phyloP scores from a whole-genome alignment of 30 jellyfish, hydroid and myxozoan genomes.

The Catostylus mosaicus region DNA sequence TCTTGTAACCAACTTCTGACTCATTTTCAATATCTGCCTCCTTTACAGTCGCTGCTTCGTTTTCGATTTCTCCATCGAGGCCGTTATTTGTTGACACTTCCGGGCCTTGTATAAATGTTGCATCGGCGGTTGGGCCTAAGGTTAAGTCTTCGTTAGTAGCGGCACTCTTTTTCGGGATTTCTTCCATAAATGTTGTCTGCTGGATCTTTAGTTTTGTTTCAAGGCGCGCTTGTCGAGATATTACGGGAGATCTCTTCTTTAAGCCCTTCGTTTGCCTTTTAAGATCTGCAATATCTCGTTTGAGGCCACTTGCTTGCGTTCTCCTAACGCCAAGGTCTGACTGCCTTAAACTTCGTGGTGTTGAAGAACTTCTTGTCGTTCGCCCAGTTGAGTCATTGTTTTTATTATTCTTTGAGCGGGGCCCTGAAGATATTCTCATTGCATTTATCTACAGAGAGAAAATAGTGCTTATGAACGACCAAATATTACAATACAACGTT shows the following conservation, averaged over 20 bases:
- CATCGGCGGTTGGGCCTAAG: not conserved
- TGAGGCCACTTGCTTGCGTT: slow-evolving; percentile 39
- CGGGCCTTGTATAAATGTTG: not conserved
- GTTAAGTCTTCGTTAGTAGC: not conserved
- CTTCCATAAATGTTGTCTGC: not conserved
- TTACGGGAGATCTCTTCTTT: slow-evolving; percentile 9
- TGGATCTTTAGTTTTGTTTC: not conserved
- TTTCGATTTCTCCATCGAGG: not conserved
- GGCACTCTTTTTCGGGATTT: not conserved
- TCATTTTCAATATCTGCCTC: not conserved
- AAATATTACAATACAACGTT: too few species aligned
- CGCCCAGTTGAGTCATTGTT: slow-evolving; percentile 46
- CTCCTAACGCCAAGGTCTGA: slow-evolving; percentile 57
- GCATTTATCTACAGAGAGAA: slow-evolving; percentile 24
- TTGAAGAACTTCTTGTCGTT: slow-evolving; percentile 58
- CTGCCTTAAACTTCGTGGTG: slow-evolving; percentile 48
- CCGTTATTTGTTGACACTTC: not conserved
- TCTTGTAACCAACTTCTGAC: not conserved
- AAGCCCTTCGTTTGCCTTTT: slow-evolving; percentile 20
- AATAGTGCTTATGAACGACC: too few species aligned
- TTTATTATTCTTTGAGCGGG: slow-evolving; percentile 15
- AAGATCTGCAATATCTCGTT: slow-evolving; percentile 47
- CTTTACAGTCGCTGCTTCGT: not conserved
- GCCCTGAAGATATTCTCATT: slow-evolving; percentile 51
- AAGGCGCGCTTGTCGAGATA: not conserved